Conservation (phyloP, 2,113 vertebrate genomes). For the Salminus brasiliensis region DNA sequence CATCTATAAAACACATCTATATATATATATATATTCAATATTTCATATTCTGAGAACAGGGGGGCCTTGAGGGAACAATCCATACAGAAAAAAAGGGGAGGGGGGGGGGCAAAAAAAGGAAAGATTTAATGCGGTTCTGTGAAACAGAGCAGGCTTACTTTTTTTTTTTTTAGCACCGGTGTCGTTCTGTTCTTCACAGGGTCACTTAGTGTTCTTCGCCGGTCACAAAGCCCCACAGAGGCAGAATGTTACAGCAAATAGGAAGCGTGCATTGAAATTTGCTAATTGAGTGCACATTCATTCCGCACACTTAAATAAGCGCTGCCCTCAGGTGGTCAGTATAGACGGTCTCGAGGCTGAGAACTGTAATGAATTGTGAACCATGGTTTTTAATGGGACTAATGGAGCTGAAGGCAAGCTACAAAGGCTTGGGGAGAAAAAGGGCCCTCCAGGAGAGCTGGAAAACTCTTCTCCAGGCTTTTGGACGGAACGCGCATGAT, state of each 20-base stretch:
- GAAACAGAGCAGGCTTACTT: not conserved
- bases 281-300: conserved; percentile 36
- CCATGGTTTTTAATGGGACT: conserved; percentile 18
- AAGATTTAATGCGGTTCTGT: conserved; percentile 12
- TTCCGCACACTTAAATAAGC: not conserved
- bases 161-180: not conserved
- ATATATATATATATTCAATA: not conserved
- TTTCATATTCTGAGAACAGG: not conserved
- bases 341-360: conserved; percentile 16
- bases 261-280: not conserved
- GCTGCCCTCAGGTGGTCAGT: conserved; percentile 5
- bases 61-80: conserved; percentile 10
- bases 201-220: not conserved
- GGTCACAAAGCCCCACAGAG: not conserved
- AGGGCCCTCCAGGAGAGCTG: not conserved
- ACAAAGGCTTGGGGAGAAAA: not conserved
- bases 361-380: conserved; percentile 5
- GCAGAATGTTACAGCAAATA: conserved; percentile 2
- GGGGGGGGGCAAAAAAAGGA: not conserved
- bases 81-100: conserved; percentile 11
- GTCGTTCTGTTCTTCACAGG: not conserved
- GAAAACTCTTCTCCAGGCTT: not conserved
- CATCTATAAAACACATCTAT: too few species aligned
- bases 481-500: not conserved
- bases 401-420: conserved; percentile 16